Percentiles rank a stretch among this genome's conserved stretches.
phyloP scores from a whole-genome alignment of 2,888 invertebrate species.

The Tipula vernalis region DNA sequence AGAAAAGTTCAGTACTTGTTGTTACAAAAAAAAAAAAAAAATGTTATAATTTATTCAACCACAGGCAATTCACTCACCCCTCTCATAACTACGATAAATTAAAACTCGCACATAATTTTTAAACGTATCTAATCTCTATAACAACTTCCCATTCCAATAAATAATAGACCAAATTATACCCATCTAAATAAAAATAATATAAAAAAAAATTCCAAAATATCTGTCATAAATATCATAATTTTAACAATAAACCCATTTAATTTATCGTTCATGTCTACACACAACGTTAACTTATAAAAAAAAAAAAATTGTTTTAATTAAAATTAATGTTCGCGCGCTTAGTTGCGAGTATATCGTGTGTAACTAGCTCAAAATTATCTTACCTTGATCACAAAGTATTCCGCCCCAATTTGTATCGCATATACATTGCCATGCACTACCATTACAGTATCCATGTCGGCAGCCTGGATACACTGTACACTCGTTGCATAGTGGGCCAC shows the following conservation, averaged over 20 bases:
- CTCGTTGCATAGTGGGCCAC: conserved; percentile 81
- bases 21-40: too few relatives aligned
- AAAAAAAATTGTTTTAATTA: not conserved
- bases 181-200: not conserved
- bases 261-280: not conserved
- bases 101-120: not conserved
- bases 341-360: not conserved
- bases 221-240: not conserved
- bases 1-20: too few relatives aligned
- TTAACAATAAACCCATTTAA: not conserved
- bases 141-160: not conserved
- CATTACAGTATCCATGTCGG: conserved; percentile 89
- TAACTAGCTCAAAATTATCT: conserved; percentile 15
- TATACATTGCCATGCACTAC: conserved; percentile 90
- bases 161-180: not conserved
- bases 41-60: not conserved
- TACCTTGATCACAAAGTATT: conserved; percentile 90
- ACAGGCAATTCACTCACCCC: not conserved
- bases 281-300: not conserved
- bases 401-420: conserved; percentile 99
- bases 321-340: not conserved
- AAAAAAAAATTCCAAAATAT: not conserved
- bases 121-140: not conserved
- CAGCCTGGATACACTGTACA: conserved; percentile 94
- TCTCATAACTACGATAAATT: not conserved